Base-by-base conservation (phyloP, 2,113 vertebrate genomes). In the Cyprichromis sp. region DNA sequence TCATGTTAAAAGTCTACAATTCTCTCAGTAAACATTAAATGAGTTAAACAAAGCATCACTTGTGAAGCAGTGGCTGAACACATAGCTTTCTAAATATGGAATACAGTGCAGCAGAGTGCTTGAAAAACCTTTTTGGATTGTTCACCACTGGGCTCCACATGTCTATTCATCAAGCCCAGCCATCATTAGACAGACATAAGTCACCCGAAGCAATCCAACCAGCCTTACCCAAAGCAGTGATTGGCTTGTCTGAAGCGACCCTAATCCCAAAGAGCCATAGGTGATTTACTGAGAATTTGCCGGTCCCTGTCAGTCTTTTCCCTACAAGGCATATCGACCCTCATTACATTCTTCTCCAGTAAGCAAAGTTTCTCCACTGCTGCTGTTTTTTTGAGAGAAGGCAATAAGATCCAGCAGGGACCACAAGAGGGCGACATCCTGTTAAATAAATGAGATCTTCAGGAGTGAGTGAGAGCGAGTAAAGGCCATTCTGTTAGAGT, bases 271-370 rank as follows among this genome's bases (percentile, higher is more conserved):
- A 14, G n/a, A 80, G 54, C 86, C 82, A 55, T 79, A 86, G 84
- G 86, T 90, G 63, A 85, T 88, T 91, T 76, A 45, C 55, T 71
- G 40, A 89, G 61, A 85, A 76, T 71, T 82, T 55, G 68, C 63
- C 82, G 54, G 63, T 81, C 42, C 11, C 42, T 50, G 87, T 88
- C 85, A 90, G n/a, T 50, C 78, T 45, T 36, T 19, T n/a, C 17
- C 66, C 78, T 66, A 26, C 8, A 53, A 78, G 55, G 45, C 31
- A 57, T 81, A 86, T 90, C 81, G 55, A 47, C 12, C 40, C 76
- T 82, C 50, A 76, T 92, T 71, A 84, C 42, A 61, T 47, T 21
- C 61, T 40, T 63, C 47, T 63, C 5, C 63, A 68, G 36, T 38
- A 31, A 83, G 61, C 19, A 83, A 88, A 86, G 80, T 86, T 82